Conservation (phyloP, 2,888 invertebrate genomes). For the Lissocephala sabroskyi region DNA sequence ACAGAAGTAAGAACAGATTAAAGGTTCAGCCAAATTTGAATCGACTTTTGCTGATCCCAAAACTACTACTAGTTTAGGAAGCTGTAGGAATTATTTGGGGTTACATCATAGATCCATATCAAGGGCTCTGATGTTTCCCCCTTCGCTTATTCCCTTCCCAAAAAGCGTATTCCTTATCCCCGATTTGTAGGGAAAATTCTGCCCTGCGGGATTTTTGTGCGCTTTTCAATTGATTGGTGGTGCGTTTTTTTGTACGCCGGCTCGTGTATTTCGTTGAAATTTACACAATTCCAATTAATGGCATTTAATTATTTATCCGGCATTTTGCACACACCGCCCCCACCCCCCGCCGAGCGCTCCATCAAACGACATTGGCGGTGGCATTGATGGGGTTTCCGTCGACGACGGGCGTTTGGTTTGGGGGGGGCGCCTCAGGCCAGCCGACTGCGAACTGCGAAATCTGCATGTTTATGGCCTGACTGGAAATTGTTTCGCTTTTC, state of each 20-base stretch:
- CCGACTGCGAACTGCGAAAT: conserved; percentile 40
- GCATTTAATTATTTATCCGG: conserved; percentile 61
- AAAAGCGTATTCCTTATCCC: conserved; percentile 4
- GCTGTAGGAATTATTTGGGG: too few species aligned
- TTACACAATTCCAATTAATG: conserved; percentile 62
- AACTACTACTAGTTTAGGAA: too few species aligned
- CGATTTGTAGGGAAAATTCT: neutral
- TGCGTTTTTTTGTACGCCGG: conserved; percentile 6
- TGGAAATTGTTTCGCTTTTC: conserved; percentile 14
- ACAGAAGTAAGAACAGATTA: too few species aligned
- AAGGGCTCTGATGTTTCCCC: too few species aligned
- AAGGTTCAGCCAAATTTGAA: too few species aligned
- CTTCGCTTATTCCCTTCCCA: conserved; percentile 17
- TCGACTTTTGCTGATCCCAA: too few species aligned
- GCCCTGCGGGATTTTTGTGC: conserved; percentile 4
- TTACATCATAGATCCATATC: too few species aligned
- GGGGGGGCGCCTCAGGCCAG: neutral
- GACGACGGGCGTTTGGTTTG: neutral
- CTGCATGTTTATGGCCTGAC: conserved; percentile 51
- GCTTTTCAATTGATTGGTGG: neutral
- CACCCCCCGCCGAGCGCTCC: neutral
- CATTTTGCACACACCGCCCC: conserved; percentile 48
- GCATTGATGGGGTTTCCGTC: neutral
- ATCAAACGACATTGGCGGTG: conserved; percentile 11
- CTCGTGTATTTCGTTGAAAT: conserved; percentile 34